phyloP scores from a whole-genome alignment of 1,140 invertebrate species.

The Diploscapter pachys region DNA sequence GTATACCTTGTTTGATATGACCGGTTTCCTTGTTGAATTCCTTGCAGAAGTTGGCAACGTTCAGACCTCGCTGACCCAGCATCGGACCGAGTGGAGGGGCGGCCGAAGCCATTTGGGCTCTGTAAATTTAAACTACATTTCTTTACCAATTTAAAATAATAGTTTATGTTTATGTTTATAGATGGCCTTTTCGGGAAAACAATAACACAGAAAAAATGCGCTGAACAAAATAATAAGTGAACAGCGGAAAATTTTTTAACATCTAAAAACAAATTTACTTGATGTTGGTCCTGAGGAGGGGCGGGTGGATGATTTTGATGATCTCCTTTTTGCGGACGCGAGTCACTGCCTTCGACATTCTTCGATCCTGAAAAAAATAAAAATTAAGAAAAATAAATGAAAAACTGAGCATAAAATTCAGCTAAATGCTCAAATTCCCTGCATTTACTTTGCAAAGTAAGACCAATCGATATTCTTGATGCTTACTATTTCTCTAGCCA shows the following conservation, averaged over 20 bases:
- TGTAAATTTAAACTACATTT: constrained; percentile 32
- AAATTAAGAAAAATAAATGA: too few species aligned
- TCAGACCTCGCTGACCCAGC: constrained; percentile 74
- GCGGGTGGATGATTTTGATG: constrained; percentile 47
- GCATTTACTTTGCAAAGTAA: too few species aligned
- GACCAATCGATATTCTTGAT: too few species aligned
- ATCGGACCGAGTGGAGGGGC: constrained; percentile 56
- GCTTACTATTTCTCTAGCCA: too few species aligned
- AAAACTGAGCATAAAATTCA: too few species aligned
- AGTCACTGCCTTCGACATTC: constrained; percentile 22
- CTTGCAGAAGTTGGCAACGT: constrained; percentile 93
- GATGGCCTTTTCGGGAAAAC: too few species aligned
- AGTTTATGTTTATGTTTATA: too few species aligned
- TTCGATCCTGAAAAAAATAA: too few species aligned
- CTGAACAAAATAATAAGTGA: background rate
- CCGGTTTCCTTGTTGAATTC: constrained; percentile 94
- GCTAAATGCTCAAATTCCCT: too few species aligned
- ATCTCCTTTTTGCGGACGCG: constrained; percentile 49
- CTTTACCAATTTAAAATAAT: too few species aligned
- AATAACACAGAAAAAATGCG: too few species aligned
- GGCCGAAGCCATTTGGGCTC: constrained; percentile 57
- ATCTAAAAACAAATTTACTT: constrained; percentile 35
- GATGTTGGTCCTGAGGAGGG: constrained; percentile 49
- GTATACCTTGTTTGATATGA: constrained; percentile 78
- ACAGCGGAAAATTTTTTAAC: background rate